phyloP scores from a whole-genome alignment of 2,888 invertebrate genomes.

The Labia minor region DNA sequence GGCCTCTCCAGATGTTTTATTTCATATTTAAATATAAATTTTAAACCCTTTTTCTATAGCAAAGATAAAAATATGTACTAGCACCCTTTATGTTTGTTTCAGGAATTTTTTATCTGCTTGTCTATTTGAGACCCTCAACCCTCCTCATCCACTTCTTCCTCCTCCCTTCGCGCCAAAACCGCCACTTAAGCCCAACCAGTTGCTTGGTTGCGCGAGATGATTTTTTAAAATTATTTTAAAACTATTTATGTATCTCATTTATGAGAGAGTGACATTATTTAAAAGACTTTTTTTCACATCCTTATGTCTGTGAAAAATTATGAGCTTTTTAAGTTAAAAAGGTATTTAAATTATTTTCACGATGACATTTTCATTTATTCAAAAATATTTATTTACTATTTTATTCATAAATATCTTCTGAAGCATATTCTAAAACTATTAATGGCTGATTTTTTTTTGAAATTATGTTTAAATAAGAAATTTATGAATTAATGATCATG shows the following conservation, averaged over 20 bases:
- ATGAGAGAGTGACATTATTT: background rate
- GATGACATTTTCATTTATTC: no score
- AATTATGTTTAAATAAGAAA: no score
- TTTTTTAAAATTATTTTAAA: conserved; percentile 1
- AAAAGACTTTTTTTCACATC: background rate
- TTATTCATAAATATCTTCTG: no score
- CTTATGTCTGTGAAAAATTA: no score
- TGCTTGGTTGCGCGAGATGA: background rate
- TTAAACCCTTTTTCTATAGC: conserved; percentile 9
- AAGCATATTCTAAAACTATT: no score
- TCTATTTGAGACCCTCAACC: conserved; percentile 1
- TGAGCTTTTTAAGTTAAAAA: no score
- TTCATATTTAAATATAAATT: conserved; percentile 13
- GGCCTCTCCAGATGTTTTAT: conserved; percentile 1
- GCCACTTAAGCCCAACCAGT: background rate
- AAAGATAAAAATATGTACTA: conserved; percentile 13
- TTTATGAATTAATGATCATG: no score
- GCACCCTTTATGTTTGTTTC: conserved; percentile 2
- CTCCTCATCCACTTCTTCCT: background rate
- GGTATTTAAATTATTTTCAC: no score
- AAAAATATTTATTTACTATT: no score
- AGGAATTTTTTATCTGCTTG: background rate
- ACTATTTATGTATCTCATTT: background rate
- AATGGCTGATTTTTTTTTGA: no score
- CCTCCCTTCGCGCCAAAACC: background rate